Evolutionary conservation across 2,113 vertebrate genomes (phyloP), one percentile per base, ranked within the genome.

Genomic region (Scophthalmus maximus): DNA sequence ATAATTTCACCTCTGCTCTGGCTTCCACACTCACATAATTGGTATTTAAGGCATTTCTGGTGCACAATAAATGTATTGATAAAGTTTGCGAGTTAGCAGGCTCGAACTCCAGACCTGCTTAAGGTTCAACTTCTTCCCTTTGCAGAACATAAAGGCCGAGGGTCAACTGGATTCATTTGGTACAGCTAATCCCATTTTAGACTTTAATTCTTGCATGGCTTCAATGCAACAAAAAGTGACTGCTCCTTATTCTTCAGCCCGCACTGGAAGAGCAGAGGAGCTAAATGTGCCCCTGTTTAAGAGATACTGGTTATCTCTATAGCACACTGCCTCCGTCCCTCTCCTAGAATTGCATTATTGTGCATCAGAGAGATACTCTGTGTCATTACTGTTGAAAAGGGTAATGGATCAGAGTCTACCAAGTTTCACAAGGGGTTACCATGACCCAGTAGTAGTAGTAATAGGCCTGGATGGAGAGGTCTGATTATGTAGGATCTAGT

Each of bases 261-360:
- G 42, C 59, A 29, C 47, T 55, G 62, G 40, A 5, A 73, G 58
- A 69, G 72, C 62, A 75, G 65, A 15, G n/a, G 65, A 67, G 85
- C 77, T 66, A 55, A 81, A 84, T 86, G 66, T 82, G 76, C 49
- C 78, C 42, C 60, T 51, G 75, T 85, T 20, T 90, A 88, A 91
- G 84, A 92, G 87, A 79, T 87, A 73, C 74, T 87, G 69, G 82
- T 89, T 85, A 86, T 90, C 82, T 86, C 72, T 76, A 44, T 56
- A 51, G 70, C 81, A 73, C 85, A 88, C 81, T 50, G 74, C 83
- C 76, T 86, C 79, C 84, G 76, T 70, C 72, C 56, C 68, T 77
- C 73, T 66, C 40, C 67, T 66, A 84, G 63, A 61, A 17, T 73
- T 63, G 76, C 81, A 78, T 86, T 84, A 87, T 89, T 88, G 87